phyloP scores from a whole-genome alignment of 2,888 invertebrate genomes.

The Sesia apiformis region DNA sequence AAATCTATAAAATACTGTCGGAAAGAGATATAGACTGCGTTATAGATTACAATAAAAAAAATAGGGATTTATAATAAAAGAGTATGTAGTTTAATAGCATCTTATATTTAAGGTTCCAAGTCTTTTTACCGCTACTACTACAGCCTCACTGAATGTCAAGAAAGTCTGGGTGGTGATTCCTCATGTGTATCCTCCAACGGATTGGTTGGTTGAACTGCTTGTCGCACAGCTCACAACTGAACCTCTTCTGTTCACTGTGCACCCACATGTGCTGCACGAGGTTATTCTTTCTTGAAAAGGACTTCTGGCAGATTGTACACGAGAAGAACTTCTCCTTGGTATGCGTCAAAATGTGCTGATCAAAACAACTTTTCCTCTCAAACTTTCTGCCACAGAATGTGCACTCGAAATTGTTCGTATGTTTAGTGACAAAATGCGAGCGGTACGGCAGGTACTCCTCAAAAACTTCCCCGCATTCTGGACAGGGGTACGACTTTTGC shows the following conservation, averaged over 20 bases:
- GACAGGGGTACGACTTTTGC: constrained; percentile 15
- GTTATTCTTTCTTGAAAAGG: constrained; percentile 55
- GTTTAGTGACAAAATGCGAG: neutral
- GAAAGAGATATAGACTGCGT: too few species aligned
- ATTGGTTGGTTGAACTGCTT: constrained; percentile 60
- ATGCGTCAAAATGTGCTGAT: constrained; percentile 67
- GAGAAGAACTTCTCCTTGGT: constrained; percentile 65
- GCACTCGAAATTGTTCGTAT: constrained; percentile 52
- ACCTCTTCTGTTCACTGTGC: constrained; percentile 54
- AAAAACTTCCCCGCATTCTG: constrained; percentile 19
- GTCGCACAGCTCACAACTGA: constrained; percentile 49
- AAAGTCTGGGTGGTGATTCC: constrained; percentile 41
- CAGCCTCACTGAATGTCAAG: too few species aligned
- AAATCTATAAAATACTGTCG: too few species aligned
- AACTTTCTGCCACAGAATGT: constrained; percentile 61
- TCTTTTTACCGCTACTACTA: too few species aligned
- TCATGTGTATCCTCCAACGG: constrained; percentile 62
- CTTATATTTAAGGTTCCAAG: too few species aligned
- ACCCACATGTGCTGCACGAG: constrained; percentile 60
- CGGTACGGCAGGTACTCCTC: neutral
- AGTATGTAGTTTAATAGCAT: too few species aligned
- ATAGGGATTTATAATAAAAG: too few species aligned
- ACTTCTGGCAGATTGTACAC: constrained; percentile 64
- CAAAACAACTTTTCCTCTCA: constrained; percentile 50
- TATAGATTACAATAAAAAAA: too few species aligned